Percentiles rank a stretch among this genome's conserved stretches.
Conservation (phyloP, 2,888 invertebrate genomes). For the Eledone cirrhosa region DNA sequence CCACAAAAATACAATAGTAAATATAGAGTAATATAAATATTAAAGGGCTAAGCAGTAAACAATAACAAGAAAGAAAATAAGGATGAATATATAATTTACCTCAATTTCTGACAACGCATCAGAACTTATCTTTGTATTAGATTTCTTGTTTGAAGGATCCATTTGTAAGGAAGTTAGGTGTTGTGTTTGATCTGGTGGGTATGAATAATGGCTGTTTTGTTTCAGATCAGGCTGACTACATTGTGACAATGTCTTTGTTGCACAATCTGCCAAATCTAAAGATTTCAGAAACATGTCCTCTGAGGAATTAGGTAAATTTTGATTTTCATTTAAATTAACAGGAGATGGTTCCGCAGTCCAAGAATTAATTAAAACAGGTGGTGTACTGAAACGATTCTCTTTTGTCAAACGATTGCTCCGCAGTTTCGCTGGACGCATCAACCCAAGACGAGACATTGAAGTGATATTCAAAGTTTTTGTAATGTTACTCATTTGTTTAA, state of each 20-base stretch:
- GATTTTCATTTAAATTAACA: background rate
- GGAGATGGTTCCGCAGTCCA: background rate
- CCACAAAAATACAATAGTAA: too few relatives aligned
- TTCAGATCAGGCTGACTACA: too few relatives aligned
- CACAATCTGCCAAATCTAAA: conserved; percentile 18
- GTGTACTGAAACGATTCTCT: conserved; percentile 9
- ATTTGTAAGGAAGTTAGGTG: too few relatives aligned
- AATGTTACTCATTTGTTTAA: background rate
- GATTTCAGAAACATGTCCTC: conserved; percentile 9
- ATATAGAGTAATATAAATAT: too few relatives aligned
- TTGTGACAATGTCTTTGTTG: background rate
- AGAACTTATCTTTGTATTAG: too few relatives aligned
- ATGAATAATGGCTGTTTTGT: too few relatives aligned
- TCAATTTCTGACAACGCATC: too few relatives aligned
- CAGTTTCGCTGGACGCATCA: background rate
- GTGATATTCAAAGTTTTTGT: background rate
- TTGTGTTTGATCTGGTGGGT: too few relatives aligned
- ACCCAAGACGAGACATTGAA: background rate
- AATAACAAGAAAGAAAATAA: too few relatives aligned
- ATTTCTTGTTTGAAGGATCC: too few relatives aligned
- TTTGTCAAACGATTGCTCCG: background rate
- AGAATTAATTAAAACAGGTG: background rate
- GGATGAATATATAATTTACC: too few relatives aligned
- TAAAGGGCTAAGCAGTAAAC: too few relatives aligned
- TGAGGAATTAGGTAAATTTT: background rate